Percentiles rank a stretch among this genome's conserved stretches.
Evolutionary conservation across 1,140 invertebrate species (phyloP).

Genomic region (Drosophila sulfurigaster): DNA sequence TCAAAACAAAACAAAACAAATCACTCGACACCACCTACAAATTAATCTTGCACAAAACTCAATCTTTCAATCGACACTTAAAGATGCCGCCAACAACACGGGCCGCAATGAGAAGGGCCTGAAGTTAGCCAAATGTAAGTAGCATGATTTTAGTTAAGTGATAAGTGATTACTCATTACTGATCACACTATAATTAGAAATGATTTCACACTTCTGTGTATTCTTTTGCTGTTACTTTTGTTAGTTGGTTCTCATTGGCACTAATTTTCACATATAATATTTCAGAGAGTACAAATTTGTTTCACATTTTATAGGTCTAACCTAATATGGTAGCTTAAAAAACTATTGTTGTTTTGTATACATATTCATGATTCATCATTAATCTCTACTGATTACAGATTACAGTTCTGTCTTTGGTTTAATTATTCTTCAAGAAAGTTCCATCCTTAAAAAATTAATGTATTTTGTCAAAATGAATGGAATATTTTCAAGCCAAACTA

Average conservation of each 20-base stretch:
- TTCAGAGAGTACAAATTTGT: not conserved
- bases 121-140: slow-evolving; percentile 80
- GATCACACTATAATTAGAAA: not conserved
- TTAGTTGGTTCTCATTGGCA: too few species aligned
- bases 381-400: too few species aligned
- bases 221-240: not conserved
- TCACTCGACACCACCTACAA: slow-evolving; percentile 22
- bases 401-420: too few species aligned
- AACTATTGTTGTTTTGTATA: too few species aligned
- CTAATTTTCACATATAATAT: slow-evolving; percentile 1
- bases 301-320: too few species aligned
- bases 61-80: slow-evolving; percentile 14
- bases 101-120: slow-evolving; percentile 53
- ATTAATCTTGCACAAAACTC: slow-evolving; percentile 57
- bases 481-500: too few species aligned
- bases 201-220: slow-evolving; percentile 8
- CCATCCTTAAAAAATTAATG: too few species aligned
- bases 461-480: too few species aligned
- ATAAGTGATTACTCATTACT: not conserved
- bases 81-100: slow-evolving; percentile 65
- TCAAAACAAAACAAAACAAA: slow-evolving; percentile 29
- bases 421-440: too few species aligned
- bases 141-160: slow-evolving; percentile 26
- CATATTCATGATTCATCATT: too few species aligned
- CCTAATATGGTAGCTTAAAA: too few species aligned